phyloP scores from a whole-genome alignment of 2,888 invertebrate species.

The Thyatira batis region DNA sequence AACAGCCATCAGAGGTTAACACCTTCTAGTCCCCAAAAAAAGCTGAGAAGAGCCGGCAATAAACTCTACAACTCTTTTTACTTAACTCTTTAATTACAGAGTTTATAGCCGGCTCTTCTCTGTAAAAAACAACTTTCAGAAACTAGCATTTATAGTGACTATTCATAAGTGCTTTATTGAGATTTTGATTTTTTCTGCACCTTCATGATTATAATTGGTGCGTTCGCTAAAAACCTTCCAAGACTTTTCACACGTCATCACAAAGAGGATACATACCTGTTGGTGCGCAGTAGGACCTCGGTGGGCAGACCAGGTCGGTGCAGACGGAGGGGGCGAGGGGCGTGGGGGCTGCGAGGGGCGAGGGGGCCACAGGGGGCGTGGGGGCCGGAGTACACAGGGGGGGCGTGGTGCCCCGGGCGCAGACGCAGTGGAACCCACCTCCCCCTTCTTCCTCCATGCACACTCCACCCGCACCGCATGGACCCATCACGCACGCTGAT shows the following conservation, averaged over 20 bases:
- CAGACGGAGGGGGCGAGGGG: slow-evolving; percentile 66
- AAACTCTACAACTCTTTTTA: too few species aligned
- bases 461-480: slow-evolving; percentile 89
- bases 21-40: too few species aligned
- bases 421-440: slow-evolving; percentile 85
- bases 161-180: too few species aligned
- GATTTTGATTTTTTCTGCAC: too few species aligned
- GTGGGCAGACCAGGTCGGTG: slow-evolving; percentile 82
- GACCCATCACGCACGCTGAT: slow-evolving; percentile 85
- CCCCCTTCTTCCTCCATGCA: slow-evolving; percentile 84
- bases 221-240: too few species aligned
- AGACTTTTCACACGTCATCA: neutral
- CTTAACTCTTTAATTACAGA: too few species aligned
- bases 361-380: slow-evolving; percentile 65
- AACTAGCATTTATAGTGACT: too few species aligned
- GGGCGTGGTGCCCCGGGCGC: slow-evolving; percentile 81
- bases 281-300: slow-evolving; percentile 85
- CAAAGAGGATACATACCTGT: neutral
- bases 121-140: too few species aligned
- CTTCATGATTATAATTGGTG: too few species aligned
- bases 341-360: slow-evolving; percentile 65
- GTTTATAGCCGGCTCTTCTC: too few species aligned
- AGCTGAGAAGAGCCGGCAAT: too few species aligned
- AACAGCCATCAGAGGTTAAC: too few species aligned
- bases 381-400: slow-evolving; percentile 64